These are phyloP conservation scores for Porites australiensis DNA, from an alignment of 64 coral and sea anemone genomes.

Conservation along the genomic window DNA sequence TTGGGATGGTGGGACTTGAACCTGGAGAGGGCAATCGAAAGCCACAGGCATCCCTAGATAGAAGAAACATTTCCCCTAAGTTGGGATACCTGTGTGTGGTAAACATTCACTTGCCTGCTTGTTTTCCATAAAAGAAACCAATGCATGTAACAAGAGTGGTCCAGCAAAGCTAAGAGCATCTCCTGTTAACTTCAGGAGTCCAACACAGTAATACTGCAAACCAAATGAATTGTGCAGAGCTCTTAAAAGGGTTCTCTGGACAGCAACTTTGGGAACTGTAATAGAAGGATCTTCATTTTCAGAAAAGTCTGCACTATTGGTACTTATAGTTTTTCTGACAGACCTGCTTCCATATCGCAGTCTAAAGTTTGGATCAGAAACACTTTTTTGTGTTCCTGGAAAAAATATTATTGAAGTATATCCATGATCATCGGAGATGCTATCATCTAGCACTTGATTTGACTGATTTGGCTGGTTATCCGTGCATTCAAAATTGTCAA, in stretches of 20 bases:
- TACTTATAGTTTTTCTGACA: background rate
- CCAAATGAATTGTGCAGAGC: constrained; percentile 96
- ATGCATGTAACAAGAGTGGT: constrained; percentile 93
- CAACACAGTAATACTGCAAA: constrained; percentile 91
- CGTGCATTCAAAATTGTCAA: constrained; percentile 2
- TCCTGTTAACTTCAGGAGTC: constrained; percentile 89
- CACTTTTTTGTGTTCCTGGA: background rate
- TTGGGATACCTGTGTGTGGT: background rate
- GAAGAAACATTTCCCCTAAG: no score
- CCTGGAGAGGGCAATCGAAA: no score
- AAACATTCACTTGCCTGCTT: constrained; percentile 62
- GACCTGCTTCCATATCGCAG: background rate
- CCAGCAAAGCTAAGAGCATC: constrained; percentile 96
- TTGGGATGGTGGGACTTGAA: no score
- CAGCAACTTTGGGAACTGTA: background rate
- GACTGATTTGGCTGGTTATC: background rate
- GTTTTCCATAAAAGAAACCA: constrained; percentile 99
- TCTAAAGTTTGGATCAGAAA: constrained; percentile 31
- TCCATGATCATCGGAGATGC: constrained; percentile 16
- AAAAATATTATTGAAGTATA: background rate
- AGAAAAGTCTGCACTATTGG: constrained; percentile 4
- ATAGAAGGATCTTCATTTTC: background rate
- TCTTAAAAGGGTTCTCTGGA: constrained; percentile 68
- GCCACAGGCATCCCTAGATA: no score
- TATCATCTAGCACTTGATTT: background rate